Base-by-base conservation (phyloP, 2,888 invertebrate genomes). In the Camponotus fellah region DNA sequence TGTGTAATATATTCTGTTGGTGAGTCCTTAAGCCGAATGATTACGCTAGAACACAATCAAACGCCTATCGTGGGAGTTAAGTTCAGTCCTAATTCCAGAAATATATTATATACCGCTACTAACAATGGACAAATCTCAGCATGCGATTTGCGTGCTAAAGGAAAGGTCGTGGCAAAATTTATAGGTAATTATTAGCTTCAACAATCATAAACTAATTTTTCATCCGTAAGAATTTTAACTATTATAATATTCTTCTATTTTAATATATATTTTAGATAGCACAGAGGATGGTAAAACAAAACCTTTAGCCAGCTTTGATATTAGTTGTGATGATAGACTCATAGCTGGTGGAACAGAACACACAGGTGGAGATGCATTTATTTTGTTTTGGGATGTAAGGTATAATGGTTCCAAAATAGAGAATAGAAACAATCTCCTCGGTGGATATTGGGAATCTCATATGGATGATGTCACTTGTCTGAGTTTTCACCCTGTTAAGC, bases 391-490 rank as follows among this genome's bases (percentile, higher is more conserved):
- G 97, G 98, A 98, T 95, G 95, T 97, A 34, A 95, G 98, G 85
- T 92, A 94, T 58, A 90, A 92, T 53, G 95, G 95, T 84, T 92
- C 95, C 0, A 95, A 95, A 85, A 86, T 89, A n/a, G 90, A 92
- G 14, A 85, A 89, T 49, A 92, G 87, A 56, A 91, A 90, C 66
- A 93, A 94, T 87, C 95, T 97, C 14, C 95, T 98, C 2, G 98
- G 98, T 0, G 97, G 97, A 0, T 98, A 98, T 93, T 97, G 97
- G 97, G 97, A 98, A 91, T 97, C 97, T 8, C 98, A 98, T 93
- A 96, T 96, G 81, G 97, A 98, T 94, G 98, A 98, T 93, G 96
- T 98, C 21, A 97, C 98, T 9, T 90, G 91, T 49, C 85, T 94
- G 60, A 88, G 92, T 34, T 98, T 98, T 94, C 97, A 98, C 95